These are phyloP conservation scores for Sylvilagus floridanus DNA, from an alignment of 2,797 vertebrate species.

Conservation along the genomic window DNA sequence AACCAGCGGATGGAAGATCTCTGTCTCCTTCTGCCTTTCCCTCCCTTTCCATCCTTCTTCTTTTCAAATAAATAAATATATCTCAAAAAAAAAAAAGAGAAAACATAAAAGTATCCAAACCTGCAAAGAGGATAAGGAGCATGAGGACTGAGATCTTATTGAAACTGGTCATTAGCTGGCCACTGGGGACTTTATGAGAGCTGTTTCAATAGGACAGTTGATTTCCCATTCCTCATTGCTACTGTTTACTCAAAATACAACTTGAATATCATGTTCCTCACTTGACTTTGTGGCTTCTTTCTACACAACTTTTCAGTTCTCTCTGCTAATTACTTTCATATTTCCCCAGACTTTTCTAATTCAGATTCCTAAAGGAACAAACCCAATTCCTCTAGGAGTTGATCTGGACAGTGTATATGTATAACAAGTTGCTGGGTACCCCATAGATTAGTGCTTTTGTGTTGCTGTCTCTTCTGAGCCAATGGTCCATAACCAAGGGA, in stretches of 20 bases:
- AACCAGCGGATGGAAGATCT: no score
- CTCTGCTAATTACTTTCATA: not conserved
- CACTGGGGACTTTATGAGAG: not conserved
- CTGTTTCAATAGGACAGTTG: not conserved
- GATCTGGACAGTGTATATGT: not conserved
- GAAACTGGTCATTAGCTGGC: not conserved
- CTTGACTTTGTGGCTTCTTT: not conserved
- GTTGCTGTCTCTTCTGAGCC: not conserved
- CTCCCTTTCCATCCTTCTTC: no score
- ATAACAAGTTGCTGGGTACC: not conserved
- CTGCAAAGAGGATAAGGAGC: not conserved
- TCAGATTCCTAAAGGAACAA: not conserved
- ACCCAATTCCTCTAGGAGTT: not conserved
- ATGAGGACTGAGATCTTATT: not conserved
- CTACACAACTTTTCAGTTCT: not conserved
- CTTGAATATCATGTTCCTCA: not conserved
- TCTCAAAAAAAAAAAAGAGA: not conserved
- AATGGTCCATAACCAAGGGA: not conserved
- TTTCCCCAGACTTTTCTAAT: constrained; percentile 35
- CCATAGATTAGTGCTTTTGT: not conserved
- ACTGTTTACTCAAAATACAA: not conserved
- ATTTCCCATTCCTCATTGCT: not conserved
- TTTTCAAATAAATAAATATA: no score
- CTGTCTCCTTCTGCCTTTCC: no score
- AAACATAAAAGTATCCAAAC: not conserved